Percentiles rank a stretch among this genome's conserved stretches.
These are phyloP conservation scores for Allobates femoralis DNA, from an alignment of 2,797 vertebrate species.

Conservation along the genomic window DNA sequence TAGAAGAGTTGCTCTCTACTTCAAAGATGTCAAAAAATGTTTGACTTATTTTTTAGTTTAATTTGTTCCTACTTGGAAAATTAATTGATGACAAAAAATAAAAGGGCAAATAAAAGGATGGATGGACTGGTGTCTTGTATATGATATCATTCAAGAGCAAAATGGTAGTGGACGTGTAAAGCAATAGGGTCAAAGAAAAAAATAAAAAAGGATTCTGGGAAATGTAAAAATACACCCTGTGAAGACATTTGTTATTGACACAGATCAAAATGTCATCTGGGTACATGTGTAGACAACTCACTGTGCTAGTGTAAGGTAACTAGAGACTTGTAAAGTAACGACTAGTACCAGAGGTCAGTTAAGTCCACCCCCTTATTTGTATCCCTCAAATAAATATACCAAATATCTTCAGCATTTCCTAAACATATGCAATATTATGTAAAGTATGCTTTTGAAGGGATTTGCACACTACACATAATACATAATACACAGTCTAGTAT, in stretches of 20 bases:
- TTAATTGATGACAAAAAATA: no score
- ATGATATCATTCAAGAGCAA: not conserved
- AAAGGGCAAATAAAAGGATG: no score
- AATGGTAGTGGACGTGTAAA: not conserved
- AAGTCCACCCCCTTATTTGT: not conserved
- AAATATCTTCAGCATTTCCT: not conserved
- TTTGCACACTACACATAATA: no score
- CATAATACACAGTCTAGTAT: no score
- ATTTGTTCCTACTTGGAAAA: no score
- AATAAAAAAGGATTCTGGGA: not conserved
- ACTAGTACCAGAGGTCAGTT: slow-evolving; percentile 12
- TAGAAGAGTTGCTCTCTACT: no score
- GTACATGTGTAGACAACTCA: slow-evolving; percentile 12
- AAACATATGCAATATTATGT: not conserved
- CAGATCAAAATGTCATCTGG: slow-evolving; percentile 11
- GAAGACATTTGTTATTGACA: not conserved
- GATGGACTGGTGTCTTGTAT: not conserved
- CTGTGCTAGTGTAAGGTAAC: slow-evolving; percentile 27
- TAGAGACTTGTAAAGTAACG: not conserved
- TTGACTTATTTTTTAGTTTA: no score
- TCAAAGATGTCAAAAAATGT: no score
- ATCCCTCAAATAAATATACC: not conserved
- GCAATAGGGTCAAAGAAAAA: not conserved
- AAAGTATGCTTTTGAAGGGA: not conserved
- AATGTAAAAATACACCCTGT: slow-evolving; percentile 4